phyloP scores from a whole-genome alignment of 1,140 invertebrate species.

The Aphaenogaster rudis region DNA sequence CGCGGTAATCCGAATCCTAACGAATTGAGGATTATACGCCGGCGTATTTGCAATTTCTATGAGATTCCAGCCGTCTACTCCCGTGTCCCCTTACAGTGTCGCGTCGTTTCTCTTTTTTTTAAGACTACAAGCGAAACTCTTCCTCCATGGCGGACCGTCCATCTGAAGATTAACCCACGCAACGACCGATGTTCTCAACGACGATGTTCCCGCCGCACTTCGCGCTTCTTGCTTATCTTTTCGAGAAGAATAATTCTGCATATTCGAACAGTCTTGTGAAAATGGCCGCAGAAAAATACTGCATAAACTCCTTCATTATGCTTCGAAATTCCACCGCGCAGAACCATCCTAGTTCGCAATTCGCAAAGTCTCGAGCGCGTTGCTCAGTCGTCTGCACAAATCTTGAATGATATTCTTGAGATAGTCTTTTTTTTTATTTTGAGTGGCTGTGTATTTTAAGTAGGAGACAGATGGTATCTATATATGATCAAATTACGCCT shows the following conservation, averaged over 20 bases:
- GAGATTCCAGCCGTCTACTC: slow-evolving; percentile 1
- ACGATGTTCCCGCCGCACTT: background rate
- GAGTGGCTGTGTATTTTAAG: background rate
- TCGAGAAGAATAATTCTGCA: slow-evolving; percentile 33
- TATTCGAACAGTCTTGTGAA: slow-evolving; percentile 8
- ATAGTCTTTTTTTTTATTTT: background rate
- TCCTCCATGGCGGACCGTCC: background rate
- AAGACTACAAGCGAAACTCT: background rate
- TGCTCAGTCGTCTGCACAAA: slow-evolving; percentile 7
- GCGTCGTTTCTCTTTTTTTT: background rate
- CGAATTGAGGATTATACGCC: slow-evolving; percentile 33
- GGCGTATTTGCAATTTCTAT: slow-evolving; percentile 50
- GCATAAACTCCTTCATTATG: slow-evolving; percentile 57
- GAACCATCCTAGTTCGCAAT: slow-evolving; percentile 33
- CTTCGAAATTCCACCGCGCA: slow-evolving; percentile 46
- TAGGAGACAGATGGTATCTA: background rate
- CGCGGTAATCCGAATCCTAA: slow-evolving; percentile 49
- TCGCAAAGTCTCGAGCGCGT: slow-evolving; percentile 19
- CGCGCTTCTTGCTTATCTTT: slow-evolving; percentile 35
- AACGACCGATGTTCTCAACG: background rate
- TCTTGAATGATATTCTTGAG: slow-evolving; percentile 10
- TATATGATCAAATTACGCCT: background rate
- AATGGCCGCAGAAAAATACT: slow-evolving; percentile 46
- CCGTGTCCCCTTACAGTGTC: background rate
- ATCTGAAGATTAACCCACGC: slow-evolving; percentile 36